Base-by-base conservation (phyloP, 2,888 invertebrate genomes). In the Cordilura impudica region DNA sequence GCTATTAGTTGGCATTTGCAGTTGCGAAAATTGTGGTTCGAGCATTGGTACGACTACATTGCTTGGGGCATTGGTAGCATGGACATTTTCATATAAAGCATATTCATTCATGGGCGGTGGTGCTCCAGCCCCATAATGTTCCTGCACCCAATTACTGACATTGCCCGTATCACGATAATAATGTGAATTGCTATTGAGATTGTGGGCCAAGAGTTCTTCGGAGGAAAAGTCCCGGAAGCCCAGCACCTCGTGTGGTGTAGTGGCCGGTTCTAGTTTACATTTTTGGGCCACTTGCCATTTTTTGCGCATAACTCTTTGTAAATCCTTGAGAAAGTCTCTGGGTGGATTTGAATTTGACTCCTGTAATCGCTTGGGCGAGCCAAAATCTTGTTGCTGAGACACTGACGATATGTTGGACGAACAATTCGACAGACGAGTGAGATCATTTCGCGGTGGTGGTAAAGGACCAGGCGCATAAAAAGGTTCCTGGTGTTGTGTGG, bases 221-320 rank as follows among this genome's bases (percentile, higher is more conserved):
- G 92, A 91, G 4, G 94, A 94, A 29, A 95, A 95, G 87, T 96
- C 96, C 6, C 97, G 91, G 86, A 97, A 97, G 0, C 97, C 97
- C 6, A 97, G 92, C 2, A 97, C 97, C 88, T 97, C 96, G 86
- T 97, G 96, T 0, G 97, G 97, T 43, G 96, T 96, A 1, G 96
- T 96, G n/a, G 94, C 93, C 12, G 94, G 94, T 88, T 97, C 97
- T 21, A 95, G 90, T 89, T 96, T 96, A 86, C 97, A 96, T 87
- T 97, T 97, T 86, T 97, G 97, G 2, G 97, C 97, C 0, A 97
- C 96, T 86, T 96, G 96, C 96, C 96, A 96, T 86, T 97, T 97
- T 86, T 97, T 97, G 82, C 96, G 92, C 96, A 97, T 97, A 0
- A 97, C 97, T 63, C 97, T 92, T 86, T 97, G 97, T 56, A 97